Percentiles rank a stretch among this genome's conserved stretches.
These are phyloP conservation scores for Drosophila sechellia DNA, from an alignment of 1,140 invertebrate species.

Conservation along the genomic window DNA sequence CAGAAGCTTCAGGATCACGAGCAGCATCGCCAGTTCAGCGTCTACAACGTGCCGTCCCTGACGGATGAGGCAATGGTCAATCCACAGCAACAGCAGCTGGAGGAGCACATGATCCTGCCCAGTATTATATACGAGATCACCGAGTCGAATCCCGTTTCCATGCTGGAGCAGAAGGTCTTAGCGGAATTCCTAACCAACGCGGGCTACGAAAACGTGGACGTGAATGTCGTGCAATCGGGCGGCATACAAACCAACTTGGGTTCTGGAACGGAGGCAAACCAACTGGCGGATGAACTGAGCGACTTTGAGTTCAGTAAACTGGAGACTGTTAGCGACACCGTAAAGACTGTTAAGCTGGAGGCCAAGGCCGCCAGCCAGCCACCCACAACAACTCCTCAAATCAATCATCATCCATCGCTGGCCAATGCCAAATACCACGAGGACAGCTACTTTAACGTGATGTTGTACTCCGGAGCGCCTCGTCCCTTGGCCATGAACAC, in stretches of 20 bases:
- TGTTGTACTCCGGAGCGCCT: conserved; percentile 70
- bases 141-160: conserved; percentile 71
- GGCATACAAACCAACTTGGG: background rate
- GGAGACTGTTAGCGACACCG: conserved; percentile 73
- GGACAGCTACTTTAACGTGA: conserved; percentile 72
- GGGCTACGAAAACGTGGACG: conserved; percentile 68
- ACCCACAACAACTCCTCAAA: conserved; percentile 37
- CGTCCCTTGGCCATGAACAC: conserved; percentile 77
- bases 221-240: conserved; percentile 57
- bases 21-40: conserved; percentile 62
- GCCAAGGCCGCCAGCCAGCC: conserved; percentile 48
- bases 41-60: conserved; percentile 75
- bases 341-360: conserved; percentile 79
- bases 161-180: conserved; percentile 77
- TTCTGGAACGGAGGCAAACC: conserved; percentile 18
- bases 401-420: conserved; percentile 55
- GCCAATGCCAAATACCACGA: conserved; percentile 71
- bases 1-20: conserved; percentile 50
- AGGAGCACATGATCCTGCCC: conserved; percentile 72
- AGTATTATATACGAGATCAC: conserved; percentile 79
- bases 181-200: conserved; percentile 75
- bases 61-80: conserved; percentile 57
- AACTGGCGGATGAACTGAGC: conserved; percentile 57
- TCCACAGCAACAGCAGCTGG: conserved; percentile 28
- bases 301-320: conserved; percentile 74